Evolutionary conservation across 2,113 vertebrate genomes (phyloP).

Genomic region (Xiphorhynchus elegans): DNA sequence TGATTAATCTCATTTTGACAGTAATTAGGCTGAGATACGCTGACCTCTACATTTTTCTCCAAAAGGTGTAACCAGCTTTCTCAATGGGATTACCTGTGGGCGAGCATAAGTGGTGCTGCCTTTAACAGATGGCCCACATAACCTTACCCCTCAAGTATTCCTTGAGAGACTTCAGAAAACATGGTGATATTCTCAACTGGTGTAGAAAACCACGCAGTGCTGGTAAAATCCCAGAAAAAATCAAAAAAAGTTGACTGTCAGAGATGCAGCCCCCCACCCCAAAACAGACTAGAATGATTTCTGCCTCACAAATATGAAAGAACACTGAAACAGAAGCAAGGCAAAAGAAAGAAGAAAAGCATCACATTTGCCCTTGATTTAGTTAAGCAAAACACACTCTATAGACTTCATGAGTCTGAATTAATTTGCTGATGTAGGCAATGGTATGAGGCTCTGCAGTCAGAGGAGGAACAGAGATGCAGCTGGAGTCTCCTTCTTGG

Average conservation of each 20-base stretch:
- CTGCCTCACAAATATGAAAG: not conserved
- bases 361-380: not conserved
- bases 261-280: not conserved
- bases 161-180: not conserved
- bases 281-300: not conserved
- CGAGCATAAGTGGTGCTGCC: not conserved
- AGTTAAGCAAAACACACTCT: not conserved
- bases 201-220: not conserved
- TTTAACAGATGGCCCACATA: not conserved
- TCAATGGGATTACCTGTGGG: not conserved
- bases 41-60: not conserved
- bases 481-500: fast-evolving
- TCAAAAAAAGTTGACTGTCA: not conserved
- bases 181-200: not conserved
- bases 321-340: not conserved
- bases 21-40: not conserved
- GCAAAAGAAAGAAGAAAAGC: not conserved
- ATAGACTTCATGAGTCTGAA: not conserved
- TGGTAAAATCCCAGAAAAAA: not conserved
- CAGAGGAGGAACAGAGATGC: fast-evolving
- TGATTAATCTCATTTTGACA: not conserved
- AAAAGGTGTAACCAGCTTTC: not conserved
- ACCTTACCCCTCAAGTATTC: not conserved
- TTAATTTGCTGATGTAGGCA: not conserved
- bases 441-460: not conserved